Evolutionary conservation across 1,140 invertebrate genomes (phyloP), one percentile per base, ranked within the genome.

Genomic region (Wiebesia pumilae): DNA sequence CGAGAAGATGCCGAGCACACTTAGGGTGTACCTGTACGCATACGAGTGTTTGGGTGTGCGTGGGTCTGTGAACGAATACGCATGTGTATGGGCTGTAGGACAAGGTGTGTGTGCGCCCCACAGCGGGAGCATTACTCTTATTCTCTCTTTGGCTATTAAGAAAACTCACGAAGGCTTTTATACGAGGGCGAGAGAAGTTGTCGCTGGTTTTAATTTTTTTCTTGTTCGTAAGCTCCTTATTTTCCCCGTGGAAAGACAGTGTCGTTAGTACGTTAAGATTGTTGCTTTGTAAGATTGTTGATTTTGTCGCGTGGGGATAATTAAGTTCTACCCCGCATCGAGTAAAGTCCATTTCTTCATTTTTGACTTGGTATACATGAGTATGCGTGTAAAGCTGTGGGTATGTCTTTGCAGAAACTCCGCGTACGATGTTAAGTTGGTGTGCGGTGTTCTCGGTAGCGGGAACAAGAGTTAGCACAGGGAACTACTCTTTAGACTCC

Each of bases 131-230:
- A 10, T 6, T 38, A 69, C 38, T 69, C n/a, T 67, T 12, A 51
- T 9, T 51, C 40, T 30, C 69, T 78, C 40, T 33, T 84, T 54
- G 30, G 62, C 62, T 80, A 67, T 85, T 85, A 80, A 85, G 75
- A 85, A 85, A 85, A 85, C 83, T 84, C 83, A 7, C 62, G 30
- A 71, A 33, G 33, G 40, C 77, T 85, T 79, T 79, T 67, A 58
- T 67, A 24, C 27, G 6, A 43, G 43, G 35, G 21, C 35, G 27
- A 27, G 35, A 27, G 24, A 40, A 58, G 12, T 35, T 77, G 73
- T 10, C 43, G 14, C 62, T 81, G 3, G 35, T 10, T 81, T 65
- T 62, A 1, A 9, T 14, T 81, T 62, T 62, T 65, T 24, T 81
- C 33, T 38, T 54, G 30, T 38, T 62, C 30, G 3, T 62, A 0